phyloP scores from a whole-genome alignment of 1,140 invertebrate species.

The Varroa destructor region DNA sequence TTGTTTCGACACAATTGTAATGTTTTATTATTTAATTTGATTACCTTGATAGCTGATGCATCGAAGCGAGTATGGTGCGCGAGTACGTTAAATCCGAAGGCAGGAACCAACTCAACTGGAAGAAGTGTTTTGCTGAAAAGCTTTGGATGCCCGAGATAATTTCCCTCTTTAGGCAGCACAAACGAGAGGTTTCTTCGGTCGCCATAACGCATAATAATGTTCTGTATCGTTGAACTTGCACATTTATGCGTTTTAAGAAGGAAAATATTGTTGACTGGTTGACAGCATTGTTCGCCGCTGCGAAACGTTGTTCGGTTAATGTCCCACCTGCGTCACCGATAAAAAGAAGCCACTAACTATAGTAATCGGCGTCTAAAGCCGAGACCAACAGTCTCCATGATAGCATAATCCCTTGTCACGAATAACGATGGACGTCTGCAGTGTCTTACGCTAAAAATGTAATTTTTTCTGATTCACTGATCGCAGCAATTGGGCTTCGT shows the following conservation, averaged over 20 bases:
- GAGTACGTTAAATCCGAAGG: constrained; percentile 35
- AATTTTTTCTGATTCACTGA: too few relatives aligned
- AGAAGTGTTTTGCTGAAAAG: constrained; percentile 35
- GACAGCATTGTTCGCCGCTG: constrained; percentile 27
- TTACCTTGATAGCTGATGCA: constrained; percentile 31
- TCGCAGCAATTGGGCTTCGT: too few relatives aligned
- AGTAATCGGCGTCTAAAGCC: too few relatives aligned
- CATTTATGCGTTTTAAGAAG: constrained; percentile 34
- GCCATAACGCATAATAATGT: constrained; percentile 34
- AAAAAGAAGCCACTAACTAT: too few relatives aligned
- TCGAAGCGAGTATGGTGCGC: constrained; percentile 36
- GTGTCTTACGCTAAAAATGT: too few relatives aligned
- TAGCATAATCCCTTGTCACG: too few relatives aligned
- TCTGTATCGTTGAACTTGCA: constrained; percentile 34
- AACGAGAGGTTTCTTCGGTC: constrained; percentile 32
- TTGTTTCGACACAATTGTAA: too few relatives aligned
- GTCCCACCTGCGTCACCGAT: too few relatives aligned
- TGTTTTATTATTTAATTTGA: too few relatives aligned
- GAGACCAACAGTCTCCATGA: too few relatives aligned
- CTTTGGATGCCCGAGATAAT: constrained; percentile 36
- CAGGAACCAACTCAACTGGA: constrained; percentile 22
- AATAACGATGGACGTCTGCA: too few relatives aligned
- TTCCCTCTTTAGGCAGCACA: constrained; percentile 33
- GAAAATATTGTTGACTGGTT: constrained; percentile 32
- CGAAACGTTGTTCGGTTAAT: neutral